Conservation (phyloP, 1,140 invertebrate species). For the Luehdorfia chinensis region DNA sequence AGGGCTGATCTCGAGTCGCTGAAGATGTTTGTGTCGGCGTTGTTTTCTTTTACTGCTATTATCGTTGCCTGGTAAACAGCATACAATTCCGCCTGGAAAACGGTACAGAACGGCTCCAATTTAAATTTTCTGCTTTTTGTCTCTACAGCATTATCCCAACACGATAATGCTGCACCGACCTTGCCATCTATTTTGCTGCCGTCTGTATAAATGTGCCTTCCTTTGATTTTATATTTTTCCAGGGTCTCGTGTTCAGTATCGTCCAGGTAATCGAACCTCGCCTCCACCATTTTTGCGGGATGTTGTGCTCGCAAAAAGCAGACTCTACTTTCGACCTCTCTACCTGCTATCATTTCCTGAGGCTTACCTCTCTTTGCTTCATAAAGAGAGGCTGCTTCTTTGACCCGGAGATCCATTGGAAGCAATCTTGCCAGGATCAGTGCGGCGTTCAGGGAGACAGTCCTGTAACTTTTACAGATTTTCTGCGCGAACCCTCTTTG, state of each 20-base stretch:
- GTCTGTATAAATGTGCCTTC: conserved; percentile 9
- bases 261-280: no score
- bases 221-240: no score
- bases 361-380: background rate
- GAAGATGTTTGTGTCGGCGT: background rate
- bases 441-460: background rate
- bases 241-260: no score
- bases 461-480: background rate
- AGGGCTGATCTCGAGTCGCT: background rate
- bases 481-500: background rate
- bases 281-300: no score
- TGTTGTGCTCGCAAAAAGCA: no score
- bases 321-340: no score
- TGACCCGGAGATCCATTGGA: background rate
- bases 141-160: background rate
- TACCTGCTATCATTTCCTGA: conserved; percentile 1
- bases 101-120: background rate
- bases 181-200: conserved; percentile 15
- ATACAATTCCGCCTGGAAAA: conserved; percentile 9
- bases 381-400: background rate
- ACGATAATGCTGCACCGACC: conserved; percentile 14
- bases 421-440: background rate
- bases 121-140: background rate
- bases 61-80: background rate
- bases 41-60: background rate